These are phyloP conservation scores for Minunthozetes semirufus DNA, from an alignment of 2,888 invertebrate genomes.

Conservation along the genomic window DNA sequence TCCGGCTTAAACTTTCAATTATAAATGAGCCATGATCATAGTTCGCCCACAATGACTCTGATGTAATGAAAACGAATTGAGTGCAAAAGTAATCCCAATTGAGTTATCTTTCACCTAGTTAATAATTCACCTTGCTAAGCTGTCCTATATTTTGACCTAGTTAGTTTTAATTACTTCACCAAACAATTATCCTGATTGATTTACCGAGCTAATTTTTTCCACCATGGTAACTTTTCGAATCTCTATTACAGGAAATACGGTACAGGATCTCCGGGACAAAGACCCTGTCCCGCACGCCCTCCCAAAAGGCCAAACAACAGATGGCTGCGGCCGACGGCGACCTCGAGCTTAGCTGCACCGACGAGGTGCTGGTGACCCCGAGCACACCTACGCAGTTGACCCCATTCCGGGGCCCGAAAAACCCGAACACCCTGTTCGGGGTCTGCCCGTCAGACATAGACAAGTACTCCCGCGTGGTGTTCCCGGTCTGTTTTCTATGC, in stretches of 20 bases:
- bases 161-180: no score
- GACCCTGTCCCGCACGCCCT: background rate
- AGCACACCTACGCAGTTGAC: background rate
- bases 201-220: no score
- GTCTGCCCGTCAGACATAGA: slow-evolving; percentile 97
- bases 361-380: slow-evolving; percentile 71
- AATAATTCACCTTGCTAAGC: no score
- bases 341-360: background rate
- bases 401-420: slow-evolving; percentile 31
- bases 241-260: background rate
- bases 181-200: no score
- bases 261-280: background rate
- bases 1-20: no score
- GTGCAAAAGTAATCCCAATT: no score
- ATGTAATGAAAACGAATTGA: no score
- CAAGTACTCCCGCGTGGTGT: slow-evolving; percentile 96
- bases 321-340: background rate
- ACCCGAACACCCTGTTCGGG: slow-evolving; percentile 48
- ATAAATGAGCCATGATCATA: no score
- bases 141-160: no score
- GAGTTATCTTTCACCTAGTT: no score
- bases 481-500: slow-evolving; percentile 96
- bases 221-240: background rate
- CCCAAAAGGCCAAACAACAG: background rate
- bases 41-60: no score